A percentile compares a stretch with the other conserved stretches of the same genome.
These are phyloP conservation scores for Pholis gunnellus DNA, from an alignment of 2,113 vertebrate species.

Conservation along the genomic window DNA sequence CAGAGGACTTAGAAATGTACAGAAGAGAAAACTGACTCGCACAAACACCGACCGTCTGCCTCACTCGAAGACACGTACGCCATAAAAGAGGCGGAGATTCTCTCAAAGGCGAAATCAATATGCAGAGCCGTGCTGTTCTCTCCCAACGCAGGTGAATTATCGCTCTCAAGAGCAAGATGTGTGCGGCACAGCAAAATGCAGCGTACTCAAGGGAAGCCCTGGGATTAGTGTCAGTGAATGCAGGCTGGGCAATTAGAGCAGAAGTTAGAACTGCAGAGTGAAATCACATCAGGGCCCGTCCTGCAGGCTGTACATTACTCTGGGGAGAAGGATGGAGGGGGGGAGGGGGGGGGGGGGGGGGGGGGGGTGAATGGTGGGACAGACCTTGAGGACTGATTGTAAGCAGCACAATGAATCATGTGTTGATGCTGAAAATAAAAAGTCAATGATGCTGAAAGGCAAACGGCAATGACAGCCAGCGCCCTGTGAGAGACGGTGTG, in stretches of 20 bases:
- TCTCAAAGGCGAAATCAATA: conserved; percentile 42
- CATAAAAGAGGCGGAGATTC: not conserved
- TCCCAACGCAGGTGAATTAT: conserved; percentile 48
- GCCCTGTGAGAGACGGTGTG: not conserved
- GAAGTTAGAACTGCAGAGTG: conserved; percentile 42
- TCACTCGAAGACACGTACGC: not conserved
- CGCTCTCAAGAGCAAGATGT: conserved; percentile 45
- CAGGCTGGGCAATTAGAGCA: conserved; percentile 65
- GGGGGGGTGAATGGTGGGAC: not conserved
- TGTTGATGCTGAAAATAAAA: conserved; percentile 35
- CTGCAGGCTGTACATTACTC: conserved; percentile 23
- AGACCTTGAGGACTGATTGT: conserved; percentile 15
- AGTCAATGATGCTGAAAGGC: conserved; percentile 41
- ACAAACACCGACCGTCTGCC: not conserved
- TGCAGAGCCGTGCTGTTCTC: conserved; percentile 30
- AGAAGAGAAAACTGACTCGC: not conserved
- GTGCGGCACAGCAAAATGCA: conserved; percentile 43
- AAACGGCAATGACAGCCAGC: conserved; percentile 37
- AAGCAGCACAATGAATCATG: conserved; percentile 13
- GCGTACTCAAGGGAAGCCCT: conserved; percentile 40
- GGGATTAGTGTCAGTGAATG: conserved; percentile 57
- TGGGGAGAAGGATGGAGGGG: conserved; percentile 18
- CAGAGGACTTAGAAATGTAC: not conserved
- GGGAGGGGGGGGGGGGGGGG: not conserved
- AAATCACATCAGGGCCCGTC: conserved; percentile 42